phyloP scores from a whole-genome alignment of 2,888 invertebrate species.

The Acrocera orbiculus region DNA sequence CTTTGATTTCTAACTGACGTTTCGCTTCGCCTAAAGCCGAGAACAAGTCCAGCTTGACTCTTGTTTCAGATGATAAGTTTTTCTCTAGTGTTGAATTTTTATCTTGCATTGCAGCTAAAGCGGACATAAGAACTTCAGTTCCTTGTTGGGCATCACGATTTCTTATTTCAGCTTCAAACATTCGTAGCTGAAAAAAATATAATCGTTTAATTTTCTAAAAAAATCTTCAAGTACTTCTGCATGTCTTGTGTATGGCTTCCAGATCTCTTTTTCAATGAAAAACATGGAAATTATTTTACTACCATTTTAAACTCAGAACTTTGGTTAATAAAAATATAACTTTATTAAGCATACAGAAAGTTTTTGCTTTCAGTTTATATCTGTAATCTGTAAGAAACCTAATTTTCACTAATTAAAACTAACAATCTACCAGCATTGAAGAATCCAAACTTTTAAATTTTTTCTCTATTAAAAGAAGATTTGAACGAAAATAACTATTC shows the following conservation, averaged over 20 bases:
- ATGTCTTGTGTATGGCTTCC: too few species aligned
- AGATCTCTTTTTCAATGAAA: not conserved
- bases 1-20: conserved; percentile 70
- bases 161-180: conserved; percentile 27
- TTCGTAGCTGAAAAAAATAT: conserved; percentile 20
- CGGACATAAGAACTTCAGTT: conserved; percentile 61
- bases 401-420: too few species aligned
- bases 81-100: conserved; percentile 84
- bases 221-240: too few species aligned
- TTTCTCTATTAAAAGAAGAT: too few species aligned
- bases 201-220: not conserved
- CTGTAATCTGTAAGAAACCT: too few species aligned
- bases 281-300: not conserved
- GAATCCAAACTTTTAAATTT: too few species aligned
- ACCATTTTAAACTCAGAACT: not conserved
- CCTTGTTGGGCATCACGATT: conserved; percentile 33
- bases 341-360: too few species aligned
- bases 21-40: conserved; percentile 92
- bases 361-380: too few species aligned
- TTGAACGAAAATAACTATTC: too few species aligned
- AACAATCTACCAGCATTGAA: too few species aligned
- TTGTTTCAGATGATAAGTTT: conserved; percentile 88
- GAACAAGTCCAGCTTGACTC: conserved; percentile 94
- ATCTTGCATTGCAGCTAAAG: conserved; percentile 69
- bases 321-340: too few species aligned